Evolutionary conservation across 2,113 vertebrate species (phyloP), one percentile per base, ranked within the genome.

Genomic region (Mellivora capensis): DNA sequence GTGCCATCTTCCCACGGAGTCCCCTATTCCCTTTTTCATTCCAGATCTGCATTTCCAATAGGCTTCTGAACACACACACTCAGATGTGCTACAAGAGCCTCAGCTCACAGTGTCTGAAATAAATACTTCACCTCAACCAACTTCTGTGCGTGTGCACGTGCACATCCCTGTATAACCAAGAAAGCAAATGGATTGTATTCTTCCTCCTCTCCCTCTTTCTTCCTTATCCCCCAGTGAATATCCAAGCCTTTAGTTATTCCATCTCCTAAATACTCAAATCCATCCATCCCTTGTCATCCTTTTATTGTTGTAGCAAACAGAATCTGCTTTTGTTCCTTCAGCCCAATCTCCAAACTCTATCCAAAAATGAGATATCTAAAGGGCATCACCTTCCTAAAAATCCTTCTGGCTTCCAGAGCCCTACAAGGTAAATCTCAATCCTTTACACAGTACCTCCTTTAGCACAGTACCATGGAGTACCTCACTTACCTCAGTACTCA

Each of bases 121-220:
- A 21, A 83, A 67, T 9, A 18, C 34, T 44, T 90, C 18, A 71
- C n/a, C 14, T 74, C 34, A 61, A 7, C 37, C 4, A 88, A 31
- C 31, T 21, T 77, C 4, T 62, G 20, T 39, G 37, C 15, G 27
- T 74, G 39, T 2, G 0, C 0, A 0, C 1, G 0, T 23, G 6
- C 25, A 69, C 18, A 69, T 81, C 5, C 31, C 31, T 74, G 11
- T 7, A 47, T 34, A 87, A 83, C 12, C 20, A 6, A 71, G 31
- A n/a, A 71, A 64, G 37, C 90, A 77, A 93, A 49, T 62, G 18
- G n/a, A 7, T 14, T 77, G 31, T 20, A 31, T 77, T 15, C 27
- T 80, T 14, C 14, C 21, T 77, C 29, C 13, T 20, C 21, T 14
- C 23, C 20, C 29, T 87, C 69, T 71, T 31, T 13, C 34, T 61